These are phyloP conservation scores for Pteronura brasiliensis DNA, from an alignment of 2,113 vertebrate genomes.

Conservation along the genomic window DNA sequence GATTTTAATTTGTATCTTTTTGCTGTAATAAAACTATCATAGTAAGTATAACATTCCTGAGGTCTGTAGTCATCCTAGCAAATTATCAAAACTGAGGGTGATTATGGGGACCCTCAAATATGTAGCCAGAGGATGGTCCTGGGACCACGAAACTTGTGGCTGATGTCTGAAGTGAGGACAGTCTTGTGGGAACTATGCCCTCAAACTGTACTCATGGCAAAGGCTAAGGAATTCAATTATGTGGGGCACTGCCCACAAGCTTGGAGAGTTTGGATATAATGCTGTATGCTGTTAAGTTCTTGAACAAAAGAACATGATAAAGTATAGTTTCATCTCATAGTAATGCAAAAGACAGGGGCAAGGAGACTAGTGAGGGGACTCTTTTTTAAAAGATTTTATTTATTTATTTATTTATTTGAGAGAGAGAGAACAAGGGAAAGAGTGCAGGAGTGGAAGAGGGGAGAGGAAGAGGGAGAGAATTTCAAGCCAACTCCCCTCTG, in stretches of 20 bases:
- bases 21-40: background rate
- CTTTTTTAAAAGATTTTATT: background rate
- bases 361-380: background rate
- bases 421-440: background rate
- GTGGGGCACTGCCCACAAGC: background rate
- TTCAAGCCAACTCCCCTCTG: background rate
- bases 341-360: background rate
- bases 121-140: background rate
- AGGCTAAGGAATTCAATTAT: background rate
- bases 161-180: background rate
- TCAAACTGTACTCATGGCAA: background rate
- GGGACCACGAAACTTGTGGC: background rate
- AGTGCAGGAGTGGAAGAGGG: background rate
- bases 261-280: background rate
- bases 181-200: background rate
- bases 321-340: background rate
- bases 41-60: background rate
- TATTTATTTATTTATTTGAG: background rate
- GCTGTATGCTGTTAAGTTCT: background rate
- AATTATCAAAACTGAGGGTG: background rate
- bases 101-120: background rate
- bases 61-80: background rate
- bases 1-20: constrained; percentile 11
- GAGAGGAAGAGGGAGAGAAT: background rate
- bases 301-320: background rate